Evolutionary conservation across 2,113 vertebrate genomes (phyloP), one percentile per base, ranked within the genome.

Genomic region (Gobius niger): DNA sequence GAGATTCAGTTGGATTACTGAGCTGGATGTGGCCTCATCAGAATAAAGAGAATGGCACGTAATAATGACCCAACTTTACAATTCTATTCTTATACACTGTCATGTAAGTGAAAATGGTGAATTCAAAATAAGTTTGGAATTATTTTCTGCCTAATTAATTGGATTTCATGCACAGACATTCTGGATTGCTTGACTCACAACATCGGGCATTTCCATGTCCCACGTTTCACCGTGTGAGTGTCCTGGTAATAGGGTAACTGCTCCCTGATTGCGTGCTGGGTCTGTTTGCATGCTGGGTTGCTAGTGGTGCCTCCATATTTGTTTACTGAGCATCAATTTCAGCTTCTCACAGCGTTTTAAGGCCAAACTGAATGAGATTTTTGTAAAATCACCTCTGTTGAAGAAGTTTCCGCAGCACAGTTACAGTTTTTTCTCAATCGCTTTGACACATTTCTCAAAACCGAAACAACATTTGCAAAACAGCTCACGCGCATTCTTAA

Each of bases 201-300:
- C n/a, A 53, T 9, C 7, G 18, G 60, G 44, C 73, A 52, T 57
- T n/a, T 59, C 19, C 4, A n/a, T 53, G 63, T 41, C 18, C 66
- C 3, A 14, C 24, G 24, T 41, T 14, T n/a, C 11, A 44, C 50
- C 72, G 51, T 47, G 64, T 54, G 10, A 0, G 10, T 70, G 68
- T 82, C 80, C 72, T 76, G 70, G 53, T 59, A 76, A 74, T 54
- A 3, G 63, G 76, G 83, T 74, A 69, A 65, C 52, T 72, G 70
- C 62, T 67, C 51, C 71, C 47, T 78, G 76, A 78, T 75, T 83
- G 71, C 81, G 80, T 80, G 81, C 80, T 87, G 82, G 49, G 68
- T 85, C 68, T 87, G 83, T 83, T 85, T 85, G 73, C 83, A 78
- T 78, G 81, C 85, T 87, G 81, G 24, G 76, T 65, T 8, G n/a